Evolutionary conservation across 2,888 invertebrate genomes (phyloP).

Genomic region (Eupithecia vulgata): DNA sequence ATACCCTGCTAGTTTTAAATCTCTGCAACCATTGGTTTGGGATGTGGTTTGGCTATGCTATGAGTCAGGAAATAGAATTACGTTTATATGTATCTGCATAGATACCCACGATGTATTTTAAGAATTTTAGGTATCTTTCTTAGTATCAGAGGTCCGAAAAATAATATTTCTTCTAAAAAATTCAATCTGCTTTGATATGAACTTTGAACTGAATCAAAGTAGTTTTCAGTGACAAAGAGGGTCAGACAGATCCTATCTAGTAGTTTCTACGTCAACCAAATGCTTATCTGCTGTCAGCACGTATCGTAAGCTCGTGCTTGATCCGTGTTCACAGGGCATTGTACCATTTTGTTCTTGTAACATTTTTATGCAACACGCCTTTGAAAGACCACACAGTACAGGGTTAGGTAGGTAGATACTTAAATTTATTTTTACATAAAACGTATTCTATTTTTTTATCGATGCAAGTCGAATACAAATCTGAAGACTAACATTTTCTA

Average conservation of each 20-base stretch:
- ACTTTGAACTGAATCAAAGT: neutral
- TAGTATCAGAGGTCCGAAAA: neutral
- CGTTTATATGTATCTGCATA: too few relatives aligned
- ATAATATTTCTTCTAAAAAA: neutral
- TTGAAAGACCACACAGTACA: neutral
- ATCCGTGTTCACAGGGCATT: conserved; percentile 32
- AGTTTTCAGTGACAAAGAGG: conserved; percentile 21
- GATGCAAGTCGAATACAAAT: neutral
- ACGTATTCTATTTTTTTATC: neutral
- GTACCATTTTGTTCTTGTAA: conserved; percentile 24
- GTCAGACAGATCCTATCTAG: conserved; percentile 26
- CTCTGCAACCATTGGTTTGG: too few relatives aligned
- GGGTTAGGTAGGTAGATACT: neutral
- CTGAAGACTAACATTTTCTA: neutral
- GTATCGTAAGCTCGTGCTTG: conserved; percentile 26
- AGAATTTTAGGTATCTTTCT: too few relatives aligned
- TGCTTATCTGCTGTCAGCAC: conserved; percentile 22
- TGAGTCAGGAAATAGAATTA: too few relatives aligned
- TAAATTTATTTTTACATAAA: neutral
- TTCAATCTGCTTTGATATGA: neutral
- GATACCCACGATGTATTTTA: too few relatives aligned
- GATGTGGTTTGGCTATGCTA: too few relatives aligned
- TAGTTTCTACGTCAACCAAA: conserved; percentile 32
- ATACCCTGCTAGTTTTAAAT: too few relatives aligned
- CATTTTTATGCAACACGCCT: conserved; percentile 1